Percentiles rank a stretch among this genome's conserved stretches.
Evolutionary conservation across 2,797 vertebrate genomes (phyloP).

Genomic region (Neosilurus mollespiculum): DNA sequence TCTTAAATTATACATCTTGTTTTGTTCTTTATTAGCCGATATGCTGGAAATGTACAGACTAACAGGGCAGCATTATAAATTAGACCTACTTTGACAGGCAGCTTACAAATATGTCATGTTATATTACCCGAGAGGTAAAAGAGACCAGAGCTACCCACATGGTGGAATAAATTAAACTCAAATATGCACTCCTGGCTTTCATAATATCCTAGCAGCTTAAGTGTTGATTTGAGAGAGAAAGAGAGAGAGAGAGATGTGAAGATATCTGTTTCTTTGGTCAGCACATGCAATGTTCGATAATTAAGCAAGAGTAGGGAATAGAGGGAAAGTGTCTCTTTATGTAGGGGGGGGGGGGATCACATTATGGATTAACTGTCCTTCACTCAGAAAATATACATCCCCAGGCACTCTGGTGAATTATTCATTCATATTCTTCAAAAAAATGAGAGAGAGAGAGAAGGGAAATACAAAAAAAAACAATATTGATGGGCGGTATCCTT

Average conservation of each 20-base stretch:
- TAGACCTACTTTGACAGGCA: constrained; percentile 57
- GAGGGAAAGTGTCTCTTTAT: constrained; percentile 39
- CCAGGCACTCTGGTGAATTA: constrained; percentile 81
- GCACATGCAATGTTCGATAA: constrained; percentile 61
- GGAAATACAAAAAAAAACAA: constrained; percentile 75
- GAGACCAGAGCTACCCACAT: constrained; percentile 44
- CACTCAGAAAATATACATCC: constrained; percentile 82
- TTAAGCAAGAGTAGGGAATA: constrained; percentile 60
- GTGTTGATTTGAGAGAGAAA: constrained; percentile 39
- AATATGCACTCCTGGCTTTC: constrained; percentile 60
- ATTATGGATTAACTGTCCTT: constrained; percentile 89
- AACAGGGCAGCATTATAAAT: constrained; percentile 44
- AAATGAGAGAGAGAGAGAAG: constrained; percentile 42
- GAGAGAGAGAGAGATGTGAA: constrained; percentile 47
- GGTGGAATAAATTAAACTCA: constrained; percentile 60
- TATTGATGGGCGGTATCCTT: constrained; percentile 78
- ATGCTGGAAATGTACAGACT: constrained; percentile 9
- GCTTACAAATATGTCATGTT: constrained; percentile 65
- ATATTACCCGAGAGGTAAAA: constrained; percentile 57
- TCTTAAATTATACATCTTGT: constrained; percentile 19
- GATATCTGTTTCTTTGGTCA: constrained; percentile 66
- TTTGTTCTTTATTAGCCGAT: constrained; percentile 9
- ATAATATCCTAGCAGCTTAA: constrained; percentile 48
- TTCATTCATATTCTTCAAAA: constrained; percentile 84
- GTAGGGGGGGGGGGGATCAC: constrained; percentile 50